Conservation (phyloP, 2,888 invertebrate genomes). For the Pheosia gnoma region DNA sequence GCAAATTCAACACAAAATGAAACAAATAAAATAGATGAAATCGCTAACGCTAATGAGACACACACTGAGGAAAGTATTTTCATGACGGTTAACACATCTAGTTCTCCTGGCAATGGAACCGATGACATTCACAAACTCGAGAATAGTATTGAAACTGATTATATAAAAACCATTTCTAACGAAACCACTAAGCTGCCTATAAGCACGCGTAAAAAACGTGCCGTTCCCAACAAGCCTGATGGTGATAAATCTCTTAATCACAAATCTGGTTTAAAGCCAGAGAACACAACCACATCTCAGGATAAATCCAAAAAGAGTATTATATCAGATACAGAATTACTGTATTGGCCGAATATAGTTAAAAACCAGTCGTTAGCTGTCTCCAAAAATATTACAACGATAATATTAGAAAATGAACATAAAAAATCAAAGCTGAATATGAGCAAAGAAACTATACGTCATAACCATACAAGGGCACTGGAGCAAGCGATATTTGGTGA, state of each 20-base stretch:
- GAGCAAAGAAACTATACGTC: conserved; percentile 56
- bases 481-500: conserved; percentile 74
- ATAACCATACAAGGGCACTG: conserved; percentile 59
- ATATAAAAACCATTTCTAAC: conserved; percentile 40
- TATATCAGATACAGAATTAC: conserved; percentile 55
- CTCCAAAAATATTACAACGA: conserved; percentile 61
- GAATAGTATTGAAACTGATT: conserved; percentile 70
- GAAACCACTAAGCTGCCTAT: conserved; percentile 41
- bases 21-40: conserved; percentile 38
- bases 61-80: conserved; percentile 53
- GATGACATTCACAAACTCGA: conserved; percentile 48
- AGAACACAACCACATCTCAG: conserved; percentile 6
- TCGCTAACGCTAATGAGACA: conserved; percentile 45
- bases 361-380: conserved; percentile 31
- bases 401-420: conserved; percentile 66
- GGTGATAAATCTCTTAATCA: conserved; percentile 13
- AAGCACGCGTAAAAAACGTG: conserved; percentile 54
- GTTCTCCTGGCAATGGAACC: conserved; percentile 52
- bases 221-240: conserved; percentile 22
- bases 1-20: conserved; percentile 27
- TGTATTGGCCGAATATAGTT: conserved; percentile 65
- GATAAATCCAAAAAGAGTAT: conserved; percentile 43
- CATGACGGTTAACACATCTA: conserved; percentile 58
- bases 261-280: conserved; percentile 10
- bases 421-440: conserved; percentile 67